Conservation (phyloP, 2,113 vertebrate species). For the Pachyramphus minor region DNA sequence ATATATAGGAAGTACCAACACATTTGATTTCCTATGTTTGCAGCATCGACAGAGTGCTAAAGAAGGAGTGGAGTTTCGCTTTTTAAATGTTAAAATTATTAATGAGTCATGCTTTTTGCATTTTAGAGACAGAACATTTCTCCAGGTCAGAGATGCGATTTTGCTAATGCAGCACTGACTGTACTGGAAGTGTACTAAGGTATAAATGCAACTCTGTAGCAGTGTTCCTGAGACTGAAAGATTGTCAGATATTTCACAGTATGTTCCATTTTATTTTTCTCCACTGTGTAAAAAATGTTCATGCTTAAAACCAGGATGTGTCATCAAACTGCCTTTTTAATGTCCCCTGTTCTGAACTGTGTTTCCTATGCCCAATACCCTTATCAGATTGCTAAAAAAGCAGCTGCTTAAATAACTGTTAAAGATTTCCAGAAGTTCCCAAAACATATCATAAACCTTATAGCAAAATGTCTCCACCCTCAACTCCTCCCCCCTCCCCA, state of each 20-base stretch:
- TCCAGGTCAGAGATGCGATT: not conserved
- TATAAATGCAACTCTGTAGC: not conserved
- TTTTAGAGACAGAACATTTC: not conserved
- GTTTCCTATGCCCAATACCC: not conserved
- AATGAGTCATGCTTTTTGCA: not conserved
- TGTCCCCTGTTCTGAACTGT: not conserved
- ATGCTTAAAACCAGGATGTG: not conserved
- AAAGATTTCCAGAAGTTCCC: not conserved
- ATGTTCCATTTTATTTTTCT: not conserved
- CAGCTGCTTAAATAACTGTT: not conserved
- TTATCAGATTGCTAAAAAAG: not conserved
- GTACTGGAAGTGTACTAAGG: not conserved
- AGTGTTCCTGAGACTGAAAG: not conserved
- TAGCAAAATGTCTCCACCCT: not conserved
- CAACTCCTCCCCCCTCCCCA: not conserved
- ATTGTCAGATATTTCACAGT: not conserved
- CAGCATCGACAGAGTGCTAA: not conserved
- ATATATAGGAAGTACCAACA: not conserved
- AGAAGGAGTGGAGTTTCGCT: not conserved
- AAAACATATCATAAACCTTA: not conserved
- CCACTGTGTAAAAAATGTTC: not conserved
- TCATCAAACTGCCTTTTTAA: not conserved
- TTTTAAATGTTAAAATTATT: not conserved
- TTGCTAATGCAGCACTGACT: not conserved
- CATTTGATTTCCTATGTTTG: not conserved